These are phyloP conservation scores for Gymnocheta viridis DNA, from an alignment of 2,888 invertebrate species.

Conservation along the genomic window DNA sequence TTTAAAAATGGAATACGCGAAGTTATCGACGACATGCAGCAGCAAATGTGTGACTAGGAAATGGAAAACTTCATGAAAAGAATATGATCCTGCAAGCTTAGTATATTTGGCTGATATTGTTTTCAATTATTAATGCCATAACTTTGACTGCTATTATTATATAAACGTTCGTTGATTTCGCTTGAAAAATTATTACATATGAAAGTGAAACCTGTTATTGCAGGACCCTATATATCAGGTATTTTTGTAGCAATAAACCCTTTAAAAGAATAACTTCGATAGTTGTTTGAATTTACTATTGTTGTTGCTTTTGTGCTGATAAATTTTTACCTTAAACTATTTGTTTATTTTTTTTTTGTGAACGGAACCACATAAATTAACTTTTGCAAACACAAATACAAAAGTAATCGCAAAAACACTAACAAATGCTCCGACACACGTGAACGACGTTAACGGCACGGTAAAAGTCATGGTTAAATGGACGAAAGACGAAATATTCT, in stretches of 20 bases:
- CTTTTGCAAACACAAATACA: background rate
- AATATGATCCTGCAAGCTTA: too few species aligned
- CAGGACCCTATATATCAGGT: background rate
- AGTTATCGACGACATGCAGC: too few species aligned
- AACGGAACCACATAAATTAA: constrained; percentile 32
- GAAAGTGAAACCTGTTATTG: too few species aligned
- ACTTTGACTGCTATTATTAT: too few species aligned
- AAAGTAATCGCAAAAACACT: background rate
- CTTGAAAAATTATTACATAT: too few species aligned
- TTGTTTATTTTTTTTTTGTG: background rate
- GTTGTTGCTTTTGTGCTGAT: background rate
- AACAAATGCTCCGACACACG: background rate
- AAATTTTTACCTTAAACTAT: constrained; percentile 12
- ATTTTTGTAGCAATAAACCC: background rate
- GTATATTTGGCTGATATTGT: too few species aligned
- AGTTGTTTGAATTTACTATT: background rate
- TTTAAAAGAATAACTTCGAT: background rate
- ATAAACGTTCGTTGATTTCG: too few species aligned
- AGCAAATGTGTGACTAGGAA: too few species aligned
- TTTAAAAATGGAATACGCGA: too few species aligned
- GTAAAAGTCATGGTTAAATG: constrained; percentile 23
- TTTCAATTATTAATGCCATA: too few species aligned
- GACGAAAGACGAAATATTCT: background rate
- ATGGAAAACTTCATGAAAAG: too few species aligned
- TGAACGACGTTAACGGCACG: background rate